Percentiles rank a stretch among this genome's conserved stretches.
phyloP scores from a whole-genome alignment of 2,888 invertebrate species.

The Mythimna vitellina region DNA sequence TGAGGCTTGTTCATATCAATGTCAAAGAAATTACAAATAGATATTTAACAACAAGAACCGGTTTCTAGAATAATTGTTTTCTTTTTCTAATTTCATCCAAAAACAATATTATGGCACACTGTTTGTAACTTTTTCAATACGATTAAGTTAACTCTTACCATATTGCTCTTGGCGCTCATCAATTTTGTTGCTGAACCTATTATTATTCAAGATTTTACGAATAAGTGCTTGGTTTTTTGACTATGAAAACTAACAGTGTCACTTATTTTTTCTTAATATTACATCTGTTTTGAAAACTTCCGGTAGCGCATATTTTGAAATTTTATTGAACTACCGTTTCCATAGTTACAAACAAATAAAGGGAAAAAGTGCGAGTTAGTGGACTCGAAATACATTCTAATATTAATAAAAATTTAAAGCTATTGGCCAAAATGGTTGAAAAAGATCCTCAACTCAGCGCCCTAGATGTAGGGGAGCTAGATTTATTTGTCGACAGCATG shows the following conservation, averaged over 20 bases:
- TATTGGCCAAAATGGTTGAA: conserved; percentile 84
- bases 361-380: neutral
- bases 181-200: neutral
- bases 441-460: conserved; percentile 88
- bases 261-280: neutral
- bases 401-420: neutral
- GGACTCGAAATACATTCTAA: neutral
- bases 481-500: conserved; percentile 94
- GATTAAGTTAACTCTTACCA: neutral
- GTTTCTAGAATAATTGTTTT: neutral
- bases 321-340: conserved; percentile 54
- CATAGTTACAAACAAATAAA: conserved; percentile 40
- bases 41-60: neutral
- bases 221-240: too few species aligned
- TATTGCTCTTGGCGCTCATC: neutral
- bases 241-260: neutral
- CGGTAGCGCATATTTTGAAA: conserved; percentile 49
- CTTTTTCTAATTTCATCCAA: neutral
- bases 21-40: neutral
- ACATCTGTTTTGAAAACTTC: conserved; percentile 12
- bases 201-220: neutral
- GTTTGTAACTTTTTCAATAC: neutral
- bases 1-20: conserved; percentile 18
- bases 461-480: conserved; percentile 93
- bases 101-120: neutral